phyloP scores from a whole-genome alignment of 2,113 vertebrate genomes.

The Amblyornis subalaris region DNA sequence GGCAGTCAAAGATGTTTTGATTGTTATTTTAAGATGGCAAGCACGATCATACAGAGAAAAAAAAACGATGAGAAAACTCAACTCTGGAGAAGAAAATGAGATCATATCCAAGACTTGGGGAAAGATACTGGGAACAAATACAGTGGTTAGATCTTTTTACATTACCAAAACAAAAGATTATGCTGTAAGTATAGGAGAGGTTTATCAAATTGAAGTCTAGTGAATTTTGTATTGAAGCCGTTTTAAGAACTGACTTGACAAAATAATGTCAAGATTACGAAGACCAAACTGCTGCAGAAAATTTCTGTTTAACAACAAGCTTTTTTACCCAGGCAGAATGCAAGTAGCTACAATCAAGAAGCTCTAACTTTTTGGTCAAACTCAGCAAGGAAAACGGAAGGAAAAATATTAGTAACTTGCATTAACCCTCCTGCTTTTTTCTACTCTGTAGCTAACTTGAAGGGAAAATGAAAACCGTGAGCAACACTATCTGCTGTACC shows the following conservation, averaged over 20 bases:
- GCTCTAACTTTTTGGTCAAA: neutral
- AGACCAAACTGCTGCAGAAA: neutral
- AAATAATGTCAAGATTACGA: neutral
- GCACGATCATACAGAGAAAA: neutral
- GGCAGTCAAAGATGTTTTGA: neutral
- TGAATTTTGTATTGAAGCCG: neutral
- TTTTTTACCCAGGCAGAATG: neutral
- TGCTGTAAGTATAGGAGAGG: neutral
- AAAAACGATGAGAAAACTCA: neutral
- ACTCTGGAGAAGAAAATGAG: neutral
- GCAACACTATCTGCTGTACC: neutral
- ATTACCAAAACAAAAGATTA: neutral
- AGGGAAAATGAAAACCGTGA: neutral
- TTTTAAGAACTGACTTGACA: neutral
- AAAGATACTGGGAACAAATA: neutral
- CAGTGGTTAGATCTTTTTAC: neutral
- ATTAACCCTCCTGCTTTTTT: neutral
- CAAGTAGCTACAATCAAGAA: neutral
- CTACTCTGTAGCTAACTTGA: neutral
- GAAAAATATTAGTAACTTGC: neutral
- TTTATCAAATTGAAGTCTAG: neutral
- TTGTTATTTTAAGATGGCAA: neutral
- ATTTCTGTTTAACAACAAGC: neutral
- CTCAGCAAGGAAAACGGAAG: neutral
- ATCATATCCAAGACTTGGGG: neutral